Conservation (phyloP, 2,888 invertebrate species). For the Scaeva pyrastri region DNA sequence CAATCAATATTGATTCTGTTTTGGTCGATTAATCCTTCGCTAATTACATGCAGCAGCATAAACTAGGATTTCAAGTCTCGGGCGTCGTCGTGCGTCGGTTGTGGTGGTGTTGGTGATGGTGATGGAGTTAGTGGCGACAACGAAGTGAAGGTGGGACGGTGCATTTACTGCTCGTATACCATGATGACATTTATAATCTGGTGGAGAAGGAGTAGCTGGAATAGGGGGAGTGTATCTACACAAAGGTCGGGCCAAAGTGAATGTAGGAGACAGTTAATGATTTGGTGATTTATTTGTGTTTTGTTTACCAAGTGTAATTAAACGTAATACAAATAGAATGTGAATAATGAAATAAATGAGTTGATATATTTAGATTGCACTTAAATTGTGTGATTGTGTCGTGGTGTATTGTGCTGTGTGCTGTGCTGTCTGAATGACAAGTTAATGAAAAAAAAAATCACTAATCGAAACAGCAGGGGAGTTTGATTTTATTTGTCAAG, state of each 20-base stretch:
- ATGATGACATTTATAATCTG: slow-evolving; percentile 42
- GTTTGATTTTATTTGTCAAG: slow-evolving; percentile 7
- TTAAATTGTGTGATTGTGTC: not conserved
- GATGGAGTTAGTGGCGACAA: too few species aligned
- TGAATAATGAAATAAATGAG: slow-evolving; percentile 42
- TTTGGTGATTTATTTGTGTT: slow-evolving; percentile 73
- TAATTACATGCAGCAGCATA: slow-evolving; percentile 73
- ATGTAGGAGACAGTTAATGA: slow-evolving; percentile 66
- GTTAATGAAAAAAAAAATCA: slow-evolving; percentile 5
- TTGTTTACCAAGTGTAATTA: slow-evolving; percentile 70
- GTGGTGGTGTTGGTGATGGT: not conserved
- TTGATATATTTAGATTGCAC: slow-evolving; percentile 37
- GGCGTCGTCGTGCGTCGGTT: not conserved
- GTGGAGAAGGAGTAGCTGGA: not conserved
- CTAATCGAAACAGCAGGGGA: slow-evolving; percentile 14
- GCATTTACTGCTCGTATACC: slow-evolving; percentile 35
- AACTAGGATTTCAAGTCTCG: slow-evolving; percentile 50
- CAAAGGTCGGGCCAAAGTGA: not conserved
- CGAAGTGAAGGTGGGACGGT: too few species aligned
- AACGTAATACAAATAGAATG: slow-evolving; percentile 67
- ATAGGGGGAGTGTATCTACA: not conserved
- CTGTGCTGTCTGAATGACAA: not conserved
- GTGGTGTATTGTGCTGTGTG: not conserved
- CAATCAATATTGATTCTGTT: slow-evolving; percentile 76
- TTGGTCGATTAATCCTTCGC: slow-evolving; percentile 76